phyloP scores from a whole-genome alignment of 2,797 vertebrate genomes.

The Tamandua tetradactyla region DNA sequence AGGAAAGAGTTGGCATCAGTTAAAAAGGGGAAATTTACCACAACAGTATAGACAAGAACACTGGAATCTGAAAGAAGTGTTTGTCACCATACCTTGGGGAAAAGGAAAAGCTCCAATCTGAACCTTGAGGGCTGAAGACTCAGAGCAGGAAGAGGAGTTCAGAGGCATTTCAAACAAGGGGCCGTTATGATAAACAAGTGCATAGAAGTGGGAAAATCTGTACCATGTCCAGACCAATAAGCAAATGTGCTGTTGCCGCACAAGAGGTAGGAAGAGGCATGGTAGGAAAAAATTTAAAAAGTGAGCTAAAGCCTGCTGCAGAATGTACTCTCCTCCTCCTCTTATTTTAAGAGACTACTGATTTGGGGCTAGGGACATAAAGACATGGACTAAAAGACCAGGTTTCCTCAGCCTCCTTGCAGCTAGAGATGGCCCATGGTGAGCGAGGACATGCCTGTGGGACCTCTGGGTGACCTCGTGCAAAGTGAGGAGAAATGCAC shows the following conservation, averaged over 20 bases:
- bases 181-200: not conserved
- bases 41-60: not conserved
- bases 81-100: not conserved
- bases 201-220: not conserved
- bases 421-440: not conserved
- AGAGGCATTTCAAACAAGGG: not conserved
- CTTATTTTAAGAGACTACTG: not conserved
- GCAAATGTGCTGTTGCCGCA: not conserved
- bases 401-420: conserved; percentile 18
- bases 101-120: not conserved
- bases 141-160: not conserved
- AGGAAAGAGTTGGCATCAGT: not conserved
- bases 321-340: not conserved
- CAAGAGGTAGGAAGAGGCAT: not conserved
- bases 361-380: not conserved
- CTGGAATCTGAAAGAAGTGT: not conserved
- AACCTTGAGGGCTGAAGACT: not conserved
- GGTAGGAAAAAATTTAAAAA: not conserved
- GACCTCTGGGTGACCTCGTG: not conserved
- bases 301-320: not conserved
- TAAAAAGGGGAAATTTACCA: not conserved
- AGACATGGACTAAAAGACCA: not conserved
- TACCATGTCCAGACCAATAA: not conserved
- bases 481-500: not conserved
- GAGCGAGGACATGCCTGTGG: not conserved